Evolutionary conservation across 1,140 invertebrate species (phyloP), one percentile per base, ranked within the genome.

Genomic region (Portunus trituberculatus): DNA sequence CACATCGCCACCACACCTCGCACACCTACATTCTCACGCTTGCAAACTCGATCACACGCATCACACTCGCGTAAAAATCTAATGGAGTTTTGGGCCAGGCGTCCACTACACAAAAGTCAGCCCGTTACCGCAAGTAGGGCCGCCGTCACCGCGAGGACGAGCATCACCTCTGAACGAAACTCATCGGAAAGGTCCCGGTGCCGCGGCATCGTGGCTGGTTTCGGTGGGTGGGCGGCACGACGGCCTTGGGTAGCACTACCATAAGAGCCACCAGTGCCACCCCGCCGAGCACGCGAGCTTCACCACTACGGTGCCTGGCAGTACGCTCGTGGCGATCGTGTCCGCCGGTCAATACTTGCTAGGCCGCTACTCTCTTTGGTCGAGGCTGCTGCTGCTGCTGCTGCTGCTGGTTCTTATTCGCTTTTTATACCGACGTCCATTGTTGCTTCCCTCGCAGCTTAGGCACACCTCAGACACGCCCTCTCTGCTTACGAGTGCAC

Each of bases 331-430:
- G 20, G 67, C n/a, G 25, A 76, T 2, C 67, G 67, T 76, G 20
- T 76, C 8, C 67, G 20, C 67, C 67, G 67, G 67, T 76, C 67
- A 76, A 76, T 76, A 76, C 67, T 76, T 76, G 67, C 20, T 76
- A 25, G 67, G n/a, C 67, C 20, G 67, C 67, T 76, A 76, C 67
- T 76, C 67, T 25, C 67, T 76, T 25, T n/a, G 20, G 20, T 7
- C 52, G 52, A 59, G 52, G 67, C 67, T n/a, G 67, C 67, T 76
- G 67, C 4, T 76, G 52, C 52, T 76, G 12, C 6, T n/a, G 16
- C 67, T 76, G 67, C 67, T n/a, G 67, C 67, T 76, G 67, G 67
- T 76, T 76, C 67, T n/a, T 76, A 76, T n/a, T 76, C 67, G 4
- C 67, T 76, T 76, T 7, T 20, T 76, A 25, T 76, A 1, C 67